Evolutionary conservation across 2,888 invertebrate genomes (phyloP).

Genomic region (Volucella bombylans): DNA sequence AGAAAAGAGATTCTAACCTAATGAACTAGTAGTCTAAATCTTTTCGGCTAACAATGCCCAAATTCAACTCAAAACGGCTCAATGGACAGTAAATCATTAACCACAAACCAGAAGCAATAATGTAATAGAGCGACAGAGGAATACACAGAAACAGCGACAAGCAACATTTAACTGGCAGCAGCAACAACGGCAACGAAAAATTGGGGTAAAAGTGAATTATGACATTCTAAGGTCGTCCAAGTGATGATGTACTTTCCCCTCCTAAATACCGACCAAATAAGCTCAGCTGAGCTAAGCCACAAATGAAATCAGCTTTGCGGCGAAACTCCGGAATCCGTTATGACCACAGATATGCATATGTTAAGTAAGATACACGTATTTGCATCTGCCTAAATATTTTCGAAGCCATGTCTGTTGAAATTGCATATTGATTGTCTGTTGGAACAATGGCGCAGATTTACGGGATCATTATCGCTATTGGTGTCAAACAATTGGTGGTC

Average conservation of each 20-base stretch:
- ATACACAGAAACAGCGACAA: too few relatives aligned
- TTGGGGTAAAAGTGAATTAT: constrained; percentile 56
- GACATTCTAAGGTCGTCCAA: constrained; percentile 9
- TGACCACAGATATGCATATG: background rate
- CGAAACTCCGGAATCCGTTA: constrained; percentile 43
- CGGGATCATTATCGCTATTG: constrained; percentile 18
- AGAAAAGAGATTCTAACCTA: constrained; percentile 32
- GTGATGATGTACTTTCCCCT: constrained; percentile 44
- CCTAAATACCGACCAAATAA: constrained; percentile 20
- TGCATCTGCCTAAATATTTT: background rate
- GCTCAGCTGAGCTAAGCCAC: background rate
- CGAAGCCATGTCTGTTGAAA: background rate
- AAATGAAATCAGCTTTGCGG: constrained; percentile 7
- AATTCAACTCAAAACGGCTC: constrained; percentile 33
- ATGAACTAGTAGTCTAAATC: constrained; percentile 54
- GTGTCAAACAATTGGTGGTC: constrained; percentile 20
- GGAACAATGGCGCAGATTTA: constrained; percentile 27
- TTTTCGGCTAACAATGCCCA: constrained; percentile 33
- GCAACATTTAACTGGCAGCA: background rate
- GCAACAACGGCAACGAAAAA: constrained; percentile 1
- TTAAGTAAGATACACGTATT: constrained; percentile 6
- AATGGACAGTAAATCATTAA: constrained; percentile 38
- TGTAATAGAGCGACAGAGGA: too few relatives aligned
- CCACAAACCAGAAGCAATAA: constrained; percentile 45
- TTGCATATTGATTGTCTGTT: constrained; percentile 6